Evolutionary conservation across 2,113 vertebrate species (phyloP), one percentile per base, ranked within the genome.

Genomic region (Octodon degus): DNA sequence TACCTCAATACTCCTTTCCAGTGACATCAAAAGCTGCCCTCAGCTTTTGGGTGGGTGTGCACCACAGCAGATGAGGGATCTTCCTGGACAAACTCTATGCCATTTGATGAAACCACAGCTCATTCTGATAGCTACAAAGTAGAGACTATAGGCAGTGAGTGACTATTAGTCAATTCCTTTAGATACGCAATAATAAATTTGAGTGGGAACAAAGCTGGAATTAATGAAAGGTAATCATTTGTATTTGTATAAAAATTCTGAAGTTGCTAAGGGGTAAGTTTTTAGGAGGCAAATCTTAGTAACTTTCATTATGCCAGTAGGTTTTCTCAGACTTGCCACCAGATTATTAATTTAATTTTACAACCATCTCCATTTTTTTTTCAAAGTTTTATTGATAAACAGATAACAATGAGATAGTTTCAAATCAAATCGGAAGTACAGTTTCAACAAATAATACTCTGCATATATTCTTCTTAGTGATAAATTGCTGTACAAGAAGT

Each of bases 11-110:
- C 94, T 2, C 92, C 94, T 98, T 97, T 65, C 93, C 93, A 99
- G 99, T 97, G 99, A 99, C 93, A 99, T 98, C 4, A 98, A 99
- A 92, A 99, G 99, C 74, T 99, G 99, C 97, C 99, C 99, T 4
- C 98, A 99, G 91, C 98, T 99, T 76, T 99, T 99, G 97, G 98
- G 99, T 89, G 98, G 97, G 97, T 99, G 99, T 93, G 99, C 98
- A 6, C 99, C 98, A 0, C 99, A 99, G 88, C 98, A 99, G 98
- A 99, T 34, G 99, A 12, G 99, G 98, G 4, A 98, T 99, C 80
- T 98, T 99, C 91, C 98, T 99, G 87, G 99, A 99, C 97, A 99
- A 99, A 87, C 98, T 99, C 93, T 99, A 99, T 82, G 99, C 98
- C 98, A 9, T 99, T 99, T 27, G 99, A 99, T 55, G 98, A 99